Evolutionary conservation across 2,113 vertebrate genomes (phyloP).

Genomic region (Chaetops frenatus): DNA sequence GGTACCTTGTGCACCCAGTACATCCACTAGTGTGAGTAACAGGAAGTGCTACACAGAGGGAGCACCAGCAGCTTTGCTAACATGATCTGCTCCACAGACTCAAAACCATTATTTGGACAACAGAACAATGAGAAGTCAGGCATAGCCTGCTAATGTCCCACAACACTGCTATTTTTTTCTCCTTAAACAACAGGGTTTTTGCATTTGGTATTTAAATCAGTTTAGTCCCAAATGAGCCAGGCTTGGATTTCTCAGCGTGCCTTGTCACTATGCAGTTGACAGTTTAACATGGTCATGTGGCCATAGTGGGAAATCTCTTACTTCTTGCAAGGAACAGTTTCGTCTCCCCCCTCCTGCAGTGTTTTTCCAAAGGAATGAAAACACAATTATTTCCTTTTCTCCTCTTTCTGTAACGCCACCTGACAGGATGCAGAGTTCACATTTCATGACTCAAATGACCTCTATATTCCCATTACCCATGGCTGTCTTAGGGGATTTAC

Average conservation of each 20-base stretch:
- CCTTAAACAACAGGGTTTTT: background rate
- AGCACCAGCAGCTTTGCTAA: background rate
- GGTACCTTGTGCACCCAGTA: background rate
- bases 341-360: background rate
- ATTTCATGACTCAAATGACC: constrained; percentile 2
- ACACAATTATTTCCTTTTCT: background rate
- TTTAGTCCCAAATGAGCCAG: background rate
- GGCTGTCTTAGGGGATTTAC: background rate
- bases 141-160: background rate
- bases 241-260: background rate
- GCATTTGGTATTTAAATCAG: background rate
- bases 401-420: background rate
- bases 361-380: background rate
- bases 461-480: constrained; percentile 17
- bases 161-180: background rate
- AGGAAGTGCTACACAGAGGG: background rate
- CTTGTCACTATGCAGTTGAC: background rate
- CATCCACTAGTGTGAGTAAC: background rate
- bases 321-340: background rate
- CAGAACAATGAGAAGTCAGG: background rate
- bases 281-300: background rate
- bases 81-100: background rate
- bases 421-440: constrained; percentile 9
- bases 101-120: background rate
- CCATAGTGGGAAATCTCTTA: background rate